Percentiles rank a stretch among this genome's conserved stretches.
Evolutionary conservation across 2,113 vertebrate genomes (phyloP).

Genomic region (Trematocara zebra): DNA sequence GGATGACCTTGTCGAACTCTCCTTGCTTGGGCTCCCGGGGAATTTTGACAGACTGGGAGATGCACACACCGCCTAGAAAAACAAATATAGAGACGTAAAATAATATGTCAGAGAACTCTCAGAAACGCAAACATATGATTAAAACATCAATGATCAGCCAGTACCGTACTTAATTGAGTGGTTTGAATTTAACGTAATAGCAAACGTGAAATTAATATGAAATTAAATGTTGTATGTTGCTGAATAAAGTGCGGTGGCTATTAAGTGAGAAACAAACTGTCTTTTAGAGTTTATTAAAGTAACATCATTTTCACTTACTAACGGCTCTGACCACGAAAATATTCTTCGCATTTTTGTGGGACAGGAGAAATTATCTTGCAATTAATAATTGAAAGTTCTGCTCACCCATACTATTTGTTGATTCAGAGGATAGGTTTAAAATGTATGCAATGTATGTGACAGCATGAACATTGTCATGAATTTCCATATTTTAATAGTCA

Average conservation of each 20-base stretch:
- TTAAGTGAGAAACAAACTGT: not conserved
- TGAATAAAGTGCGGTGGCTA: not conserved
- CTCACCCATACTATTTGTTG: not conserved
- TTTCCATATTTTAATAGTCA: not conserved
- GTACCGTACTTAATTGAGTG: not conserved
- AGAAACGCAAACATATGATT: not conserved
- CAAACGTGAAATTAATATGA: not conserved
- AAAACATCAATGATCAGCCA: not conserved
- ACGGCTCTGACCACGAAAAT: not conserved
- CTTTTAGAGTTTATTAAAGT: not conserved
- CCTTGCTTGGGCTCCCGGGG: constrained; percentile 89
- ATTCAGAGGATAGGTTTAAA: not conserved
- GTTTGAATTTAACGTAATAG: not conserved
- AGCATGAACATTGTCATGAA: not conserved
- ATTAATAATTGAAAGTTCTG: not conserved
- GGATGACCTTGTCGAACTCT: constrained; percentile 97
- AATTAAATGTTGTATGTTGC: not conserved
- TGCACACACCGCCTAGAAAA: constrained; percentile 87
- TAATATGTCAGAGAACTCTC: not conserved
- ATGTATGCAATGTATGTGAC: not conserved
- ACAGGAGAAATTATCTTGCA: not conserved
- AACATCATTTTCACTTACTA: not conserved
- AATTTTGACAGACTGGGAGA: constrained; percentile 97
- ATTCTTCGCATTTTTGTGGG: not conserved
- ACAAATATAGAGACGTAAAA: not conserved